These are phyloP conservation scores for Galerucella calmariensis DNA, from an alignment of 2,888 invertebrate genomes.

Conservation along the genomic window DNA sequence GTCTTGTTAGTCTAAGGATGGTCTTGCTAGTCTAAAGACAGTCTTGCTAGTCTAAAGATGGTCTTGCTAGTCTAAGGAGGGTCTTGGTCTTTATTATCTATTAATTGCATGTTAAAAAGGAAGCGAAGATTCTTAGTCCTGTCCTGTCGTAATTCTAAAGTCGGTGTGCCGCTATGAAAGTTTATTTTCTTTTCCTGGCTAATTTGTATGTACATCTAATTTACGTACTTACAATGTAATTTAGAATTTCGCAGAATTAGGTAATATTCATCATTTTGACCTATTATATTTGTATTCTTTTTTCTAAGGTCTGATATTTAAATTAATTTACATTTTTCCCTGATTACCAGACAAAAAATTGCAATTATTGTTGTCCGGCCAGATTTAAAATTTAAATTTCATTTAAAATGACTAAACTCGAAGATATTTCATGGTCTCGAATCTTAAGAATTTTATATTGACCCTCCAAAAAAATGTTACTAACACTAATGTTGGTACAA, in stretches of 20 bases:
- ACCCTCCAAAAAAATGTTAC: too few relatives aligned
- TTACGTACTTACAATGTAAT: neutral
- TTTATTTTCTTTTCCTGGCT: neutral
- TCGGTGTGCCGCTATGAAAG: too few relatives aligned
- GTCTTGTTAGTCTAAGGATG: too few relatives aligned
- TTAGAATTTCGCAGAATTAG: neutral
- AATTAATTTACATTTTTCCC: neutral
- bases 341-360: neutral
- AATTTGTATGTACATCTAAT: neutral
- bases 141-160: too few relatives aligned
- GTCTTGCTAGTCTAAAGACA: too few relatives aligned
- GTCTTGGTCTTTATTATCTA: too few relatives aligned
- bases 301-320: neutral
- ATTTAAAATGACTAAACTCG: neutral
- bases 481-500: too few relatives aligned
- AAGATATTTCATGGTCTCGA: neutral
- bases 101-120: too few relatives aligned
- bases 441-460: neutral
- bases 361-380: neutral
- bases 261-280: slow-evolving; percentile 1
- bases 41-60: too few relatives aligned
- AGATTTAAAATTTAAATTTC: neutral
- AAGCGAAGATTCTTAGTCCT: too few relatives aligned
- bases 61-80: too few relatives aligned
- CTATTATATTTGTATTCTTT: neutral